Evolutionary conservation across 2,113 vertebrate species (phyloP), one percentile per base, ranked within the genome.

Genomic region (Scytalopus superciliaris): DNA sequence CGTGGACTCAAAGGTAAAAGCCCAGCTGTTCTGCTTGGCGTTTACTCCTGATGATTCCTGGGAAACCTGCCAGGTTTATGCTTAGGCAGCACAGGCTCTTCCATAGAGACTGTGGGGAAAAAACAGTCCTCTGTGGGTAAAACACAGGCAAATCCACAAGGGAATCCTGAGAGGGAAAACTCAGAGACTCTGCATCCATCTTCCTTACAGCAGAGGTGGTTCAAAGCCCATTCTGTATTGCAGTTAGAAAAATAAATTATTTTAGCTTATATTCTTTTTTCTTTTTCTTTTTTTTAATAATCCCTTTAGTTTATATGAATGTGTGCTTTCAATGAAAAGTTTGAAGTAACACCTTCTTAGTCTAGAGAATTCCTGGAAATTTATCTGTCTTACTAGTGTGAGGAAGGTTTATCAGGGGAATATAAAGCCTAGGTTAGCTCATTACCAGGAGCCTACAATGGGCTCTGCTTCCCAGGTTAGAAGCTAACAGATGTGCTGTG

Each of bases 1-100:
- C 3, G 0, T 47, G 70, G 31, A 31, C 56, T 50, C 60, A 50
- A 66, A 88, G 86, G 79, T 70, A 90, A 88, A 72, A 86, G 25
- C 44, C 31, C 63, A 95, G 45, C 45, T 86, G 33, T 67, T 90
- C 76, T 62, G 18, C 42, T 77, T 81, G 76, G 33, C 8, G 2
- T 73, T 63, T 73, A 50, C 47, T 86, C 79, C 37, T 81, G 30
- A 66, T 0, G 1, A 45, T 76, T 90, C 62, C 82, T 93, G 75
- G 92, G 86, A 93, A 94, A 55, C 35, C 27, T 86, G 76, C 63
- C 89, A 92, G 39, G 33, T 67, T 92, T 86, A 7, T 84, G 45
- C 16, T 92, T 72, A 47, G 52, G 16, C 9, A 0, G 40, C 64
- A 47, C 16, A 44, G 35, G 7, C 3, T 69, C 80, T 79, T 83